Evolutionary conservation across 2,113 vertebrate species (phyloP).

Genomic region (Catharus fuscescens): DNA sequence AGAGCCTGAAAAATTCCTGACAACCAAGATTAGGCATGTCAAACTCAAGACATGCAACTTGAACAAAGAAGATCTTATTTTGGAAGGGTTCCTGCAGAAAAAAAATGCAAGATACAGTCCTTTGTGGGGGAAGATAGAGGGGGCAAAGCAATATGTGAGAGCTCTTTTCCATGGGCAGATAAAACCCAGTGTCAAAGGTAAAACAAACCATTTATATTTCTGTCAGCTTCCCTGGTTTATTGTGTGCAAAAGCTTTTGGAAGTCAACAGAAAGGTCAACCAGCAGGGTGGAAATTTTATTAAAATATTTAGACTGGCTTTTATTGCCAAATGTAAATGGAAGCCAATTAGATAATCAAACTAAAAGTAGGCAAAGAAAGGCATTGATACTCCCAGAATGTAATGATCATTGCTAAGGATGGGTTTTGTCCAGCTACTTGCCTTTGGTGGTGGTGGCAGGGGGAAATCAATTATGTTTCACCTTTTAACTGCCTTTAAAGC

Average conservation of each 20-base stretch:
- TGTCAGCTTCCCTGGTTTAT: neutral
- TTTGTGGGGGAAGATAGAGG: neutral
- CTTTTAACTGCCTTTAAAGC: conserved; percentile 47
- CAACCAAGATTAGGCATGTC: neutral
- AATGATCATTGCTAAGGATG: neutral
- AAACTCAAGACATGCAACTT: neutral
- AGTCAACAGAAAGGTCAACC: neutral
- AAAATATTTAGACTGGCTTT: conserved; percentile 34
- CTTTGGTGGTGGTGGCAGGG: neutral
- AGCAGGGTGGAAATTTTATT: neutral
- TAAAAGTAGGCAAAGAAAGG: neutral
- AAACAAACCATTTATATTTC: neutral
- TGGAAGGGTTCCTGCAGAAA: neutral
- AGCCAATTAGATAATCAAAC: conserved; percentile 17
- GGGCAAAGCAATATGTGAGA: neutral
- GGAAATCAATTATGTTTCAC: conserved; percentile 7
- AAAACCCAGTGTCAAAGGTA: neutral
- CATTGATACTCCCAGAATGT: neutral
- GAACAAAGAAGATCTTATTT: neutral
- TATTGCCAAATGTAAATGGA: conserved; percentile 32
- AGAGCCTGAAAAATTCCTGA: neutral
- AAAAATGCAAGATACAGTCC: neutral
- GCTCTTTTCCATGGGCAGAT: neutral
- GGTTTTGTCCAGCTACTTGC: neutral
- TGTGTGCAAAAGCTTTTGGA: neutral